Base-by-base conservation (phyloP, 2,113 vertebrate species). In the Glaucidium brasilianum region DNA sequence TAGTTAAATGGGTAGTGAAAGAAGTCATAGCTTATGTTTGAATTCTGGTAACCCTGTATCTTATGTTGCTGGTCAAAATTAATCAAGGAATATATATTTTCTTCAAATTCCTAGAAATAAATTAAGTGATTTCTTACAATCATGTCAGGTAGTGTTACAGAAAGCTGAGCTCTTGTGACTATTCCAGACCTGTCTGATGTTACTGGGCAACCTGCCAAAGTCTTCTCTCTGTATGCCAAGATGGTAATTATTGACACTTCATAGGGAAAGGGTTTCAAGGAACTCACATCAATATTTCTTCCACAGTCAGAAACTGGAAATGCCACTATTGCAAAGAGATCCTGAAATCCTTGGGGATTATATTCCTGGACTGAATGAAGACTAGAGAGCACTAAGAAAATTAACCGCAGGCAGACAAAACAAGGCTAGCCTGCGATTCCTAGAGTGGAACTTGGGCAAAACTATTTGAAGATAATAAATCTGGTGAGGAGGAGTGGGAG, bases 221-320 rank as follows among this genome's bases (percentile, higher is more conserved):
- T 35, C 96, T 97, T 86, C 89, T 96, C 97, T 97, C 96, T 96
- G 93, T 96, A 94, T 95, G 96, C 97, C 92, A 95, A 95, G 94
- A 92, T 93, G 94, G 96, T 97, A 98, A 97, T 98, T 98, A 98
- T 97, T 98, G 98, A 98, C 97, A 97, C 87, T 95, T 97, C 93
- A 86, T 91, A 97, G 96, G 83, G 85, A 96, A 97, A 95, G 86
- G 93, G 92, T 98, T 98, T 98, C 96, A 97, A 98, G 97, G 95
- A 98, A 97, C 92, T 97, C 92, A 90, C 92, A 94, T 97, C 96
- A 97, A 97, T 98, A 98, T 96, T 98, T 98, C 96, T 97, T 95
- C 95, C 97, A 92, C 90, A 95, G 91, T 92, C 92, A 97, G 96
- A 97, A 98, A 94, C 90, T 96, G 88, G 91, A 98, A 98, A 98